Conservation (phyloP, 2,888 invertebrate genomes). For the Timema podura region DNA sequence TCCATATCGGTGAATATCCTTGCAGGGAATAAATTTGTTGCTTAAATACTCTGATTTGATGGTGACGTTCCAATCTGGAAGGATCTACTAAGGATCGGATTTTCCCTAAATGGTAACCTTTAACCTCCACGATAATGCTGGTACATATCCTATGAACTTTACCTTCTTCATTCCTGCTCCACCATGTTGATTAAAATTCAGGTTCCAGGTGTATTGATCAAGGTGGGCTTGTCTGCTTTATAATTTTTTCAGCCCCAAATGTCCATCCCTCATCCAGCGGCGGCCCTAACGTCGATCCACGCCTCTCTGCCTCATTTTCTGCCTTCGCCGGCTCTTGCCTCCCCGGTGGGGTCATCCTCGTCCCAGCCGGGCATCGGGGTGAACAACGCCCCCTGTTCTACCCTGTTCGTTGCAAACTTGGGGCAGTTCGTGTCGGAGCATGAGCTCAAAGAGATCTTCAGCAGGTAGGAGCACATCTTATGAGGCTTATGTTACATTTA, state of each 20-base stretch:
- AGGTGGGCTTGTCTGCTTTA: neutral
- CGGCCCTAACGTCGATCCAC: conserved; percentile 41
- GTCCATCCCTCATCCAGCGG: conserved; percentile 56
- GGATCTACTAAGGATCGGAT: too few relatives aligned
- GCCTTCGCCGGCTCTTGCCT: conserved; percentile 49
- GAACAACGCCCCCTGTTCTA: conserved; percentile 85
- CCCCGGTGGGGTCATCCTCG: conserved; percentile 73
- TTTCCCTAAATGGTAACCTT: too few relatives aligned
- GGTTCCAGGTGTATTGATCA: too few relatives aligned
- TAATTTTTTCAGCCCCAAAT: conserved; percentile 50
- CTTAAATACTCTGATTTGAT: too few relatives aligned
- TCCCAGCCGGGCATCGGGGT: conserved; percentile 61
- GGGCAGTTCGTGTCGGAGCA: conserved; percentile 97
- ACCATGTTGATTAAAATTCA: too few relatives aligned
- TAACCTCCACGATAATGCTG: too few relatives aligned
- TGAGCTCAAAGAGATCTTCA: conserved; percentile 96
- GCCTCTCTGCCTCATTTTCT: conserved; percentile 44
- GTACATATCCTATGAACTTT: too few relatives aligned
- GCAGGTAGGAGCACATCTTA: conserved; percentile 62
- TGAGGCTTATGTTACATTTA: too few relatives aligned
- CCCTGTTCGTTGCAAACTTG: conserved; percentile 97
- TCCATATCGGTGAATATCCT: too few relatives aligned
- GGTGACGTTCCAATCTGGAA: too few relatives aligned
- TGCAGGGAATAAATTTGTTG: too few relatives aligned
- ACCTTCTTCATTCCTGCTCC: too few relatives aligned